phyloP scores from a whole-genome alignment of 92 coral and sea anemone species.

The Phymanthus crucifer region DNA sequence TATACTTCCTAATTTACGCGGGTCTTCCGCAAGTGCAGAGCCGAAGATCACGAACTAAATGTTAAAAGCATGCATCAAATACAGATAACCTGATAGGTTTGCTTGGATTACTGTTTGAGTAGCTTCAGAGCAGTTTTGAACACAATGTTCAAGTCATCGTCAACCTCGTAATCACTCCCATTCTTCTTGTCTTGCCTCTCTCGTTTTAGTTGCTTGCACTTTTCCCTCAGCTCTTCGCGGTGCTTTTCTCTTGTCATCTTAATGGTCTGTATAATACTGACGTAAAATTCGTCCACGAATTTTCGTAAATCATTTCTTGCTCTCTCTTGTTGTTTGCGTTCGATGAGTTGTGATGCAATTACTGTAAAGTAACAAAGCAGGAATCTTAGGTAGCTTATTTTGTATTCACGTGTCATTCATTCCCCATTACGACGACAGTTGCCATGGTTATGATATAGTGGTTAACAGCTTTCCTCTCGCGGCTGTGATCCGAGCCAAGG shows the following conservation, averaged over 20 bases:
- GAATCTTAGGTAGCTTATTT: neutral
- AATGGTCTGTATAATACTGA: neutral
- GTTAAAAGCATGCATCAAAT: too few relatives aligned
- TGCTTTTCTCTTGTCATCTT: neutral
- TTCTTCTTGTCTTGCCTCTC: neutral
- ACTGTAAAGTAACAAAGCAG: neutral
- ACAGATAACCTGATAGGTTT: too few relatives aligned
- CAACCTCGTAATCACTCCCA: neutral
- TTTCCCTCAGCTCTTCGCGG: neutral
- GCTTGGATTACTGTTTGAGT: neutral
- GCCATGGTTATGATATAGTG: too few relatives aligned
- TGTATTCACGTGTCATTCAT: too few relatives aligned
- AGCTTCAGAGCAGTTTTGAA: conserved; percentile 1
- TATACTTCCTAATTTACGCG: too few relatives aligned
- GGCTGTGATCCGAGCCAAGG: too few relatives aligned
- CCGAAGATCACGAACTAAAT: too few relatives aligned
- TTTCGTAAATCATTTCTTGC: neutral
- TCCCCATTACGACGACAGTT: too few relatives aligned
- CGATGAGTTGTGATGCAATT: neutral
- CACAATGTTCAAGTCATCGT: neutral
- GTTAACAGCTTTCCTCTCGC: too few relatives aligned
- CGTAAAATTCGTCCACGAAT: conserved; percentile 8
- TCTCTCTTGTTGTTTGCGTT: neutral
- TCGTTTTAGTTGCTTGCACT: neutral
- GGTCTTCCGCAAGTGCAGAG: too few relatives aligned